Conservation (phyloP, 2,113 vertebrate species). For the Elaphurus davidianus region DNA sequence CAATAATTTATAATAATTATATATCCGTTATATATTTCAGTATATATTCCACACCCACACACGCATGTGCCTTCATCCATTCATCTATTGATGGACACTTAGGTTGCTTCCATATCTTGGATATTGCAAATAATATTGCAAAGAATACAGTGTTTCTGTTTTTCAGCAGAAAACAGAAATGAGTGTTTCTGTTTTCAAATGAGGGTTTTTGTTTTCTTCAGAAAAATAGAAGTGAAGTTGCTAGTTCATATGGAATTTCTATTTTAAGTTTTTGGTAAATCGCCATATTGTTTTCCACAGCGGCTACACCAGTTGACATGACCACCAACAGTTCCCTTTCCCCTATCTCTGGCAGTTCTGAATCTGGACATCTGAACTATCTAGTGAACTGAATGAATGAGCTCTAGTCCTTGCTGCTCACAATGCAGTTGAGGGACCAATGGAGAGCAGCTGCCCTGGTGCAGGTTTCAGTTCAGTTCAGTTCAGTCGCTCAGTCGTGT, state of each 20-base stretch:
- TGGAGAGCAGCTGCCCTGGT: neutral
- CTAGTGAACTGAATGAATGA: fast-evolving
- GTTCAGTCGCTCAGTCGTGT: too few species aligned
- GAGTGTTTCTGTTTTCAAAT: neutral
- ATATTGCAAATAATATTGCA: neutral
- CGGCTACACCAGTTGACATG: neutral
- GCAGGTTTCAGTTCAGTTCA: neutral
- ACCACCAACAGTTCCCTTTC: neutral
- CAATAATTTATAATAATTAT: too few species aligned
- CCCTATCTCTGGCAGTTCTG: neutral
- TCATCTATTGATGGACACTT: neutral
- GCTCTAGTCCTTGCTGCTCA: neutral
- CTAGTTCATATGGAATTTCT: neutral
- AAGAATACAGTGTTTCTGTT: neutral
- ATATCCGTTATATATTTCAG: too few species aligned
- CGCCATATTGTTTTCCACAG: neutral
- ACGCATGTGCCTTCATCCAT: neutral
- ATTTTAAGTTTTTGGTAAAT: neutral
- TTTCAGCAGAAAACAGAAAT: neutral
- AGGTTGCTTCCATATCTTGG: neutral
- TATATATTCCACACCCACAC: too few species aligned
- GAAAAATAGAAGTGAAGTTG: neutral
- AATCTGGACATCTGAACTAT: neutral
- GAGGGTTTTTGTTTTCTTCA: neutral
- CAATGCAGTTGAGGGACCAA: neutral